Conservation (phyloP, 2,888 invertebrate genomes). For the Trichopria drosophilae region DNA sequence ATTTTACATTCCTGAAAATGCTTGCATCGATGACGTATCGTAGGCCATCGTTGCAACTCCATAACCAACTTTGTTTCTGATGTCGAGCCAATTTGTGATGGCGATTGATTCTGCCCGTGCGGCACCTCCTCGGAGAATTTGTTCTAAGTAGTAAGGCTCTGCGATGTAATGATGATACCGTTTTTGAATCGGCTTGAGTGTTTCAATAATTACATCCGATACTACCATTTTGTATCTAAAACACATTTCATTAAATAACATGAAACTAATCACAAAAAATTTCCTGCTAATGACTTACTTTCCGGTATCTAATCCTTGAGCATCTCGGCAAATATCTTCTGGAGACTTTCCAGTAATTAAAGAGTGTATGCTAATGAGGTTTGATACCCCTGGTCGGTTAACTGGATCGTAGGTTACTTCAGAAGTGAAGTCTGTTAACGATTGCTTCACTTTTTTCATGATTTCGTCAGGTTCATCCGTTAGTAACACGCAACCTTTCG, state of each 20-base stretch:
- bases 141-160: constrained; percentile 67
- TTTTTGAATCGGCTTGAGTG: constrained; percentile 71
- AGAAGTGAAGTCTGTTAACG: constrained; percentile 87
- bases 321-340: constrained; percentile 72
- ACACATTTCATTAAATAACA: constrained; percentile 29
- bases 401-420: constrained; percentile 79
- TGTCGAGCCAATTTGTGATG: constrained; percentile 66
- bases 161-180: constrained; percentile 63
- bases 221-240: constrained; percentile 72
- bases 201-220: constrained; percentile 72
- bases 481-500: constrained; percentile 77
- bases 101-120: constrained; percentile 68
- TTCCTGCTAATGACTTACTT: constrained; percentile 57
- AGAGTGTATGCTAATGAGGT: constrained; percentile 83
- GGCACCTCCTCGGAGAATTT: constrained; percentile 67
- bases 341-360: constrained; percentile 69
- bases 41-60: too few relatives aligned
- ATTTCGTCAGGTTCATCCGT: constrained; percentile 75
- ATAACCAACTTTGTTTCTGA: constrained; percentile 66
- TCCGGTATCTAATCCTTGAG: constrained; percentile 70
- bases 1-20: too few relatives aligned
- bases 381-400: constrained; percentile 83
- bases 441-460: constrained; percentile 76
- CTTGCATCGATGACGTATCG: constrained; percentile 25
- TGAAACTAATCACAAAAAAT: constrained; percentile 7